Base-by-base conservation (phyloP, 2,113 vertebrate species). In the Malurus cyaneus region DNA sequence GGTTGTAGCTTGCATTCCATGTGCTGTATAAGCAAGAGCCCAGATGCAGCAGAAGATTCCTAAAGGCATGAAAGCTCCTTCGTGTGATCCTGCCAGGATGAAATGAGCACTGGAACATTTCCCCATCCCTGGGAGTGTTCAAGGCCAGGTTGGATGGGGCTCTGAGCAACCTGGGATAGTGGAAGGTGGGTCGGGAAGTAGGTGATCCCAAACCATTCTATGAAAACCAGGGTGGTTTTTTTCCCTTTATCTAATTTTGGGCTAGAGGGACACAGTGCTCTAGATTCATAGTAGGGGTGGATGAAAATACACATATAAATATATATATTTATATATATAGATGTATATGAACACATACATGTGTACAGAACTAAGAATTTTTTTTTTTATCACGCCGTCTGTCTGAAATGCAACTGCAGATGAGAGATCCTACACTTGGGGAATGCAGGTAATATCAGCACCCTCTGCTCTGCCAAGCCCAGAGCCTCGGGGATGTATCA, bases 301-400 rank as follows among this genome's bases (percentile, higher is more conserved):
- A 80, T 66, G 47, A 39, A 66, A 31, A 71, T 46, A 50, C 12
- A 61, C 8, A 65, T 3, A 34, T 6, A 28, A 23, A 19, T 34
- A 3, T 8, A 18, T 28, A 14, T 29, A 2, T 4, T 3, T 39
- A 3, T 23, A 9, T 14, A 2, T 42, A 5, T 42, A 4, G 32
- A 1, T 12, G 2, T n/a, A 20, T 28, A 24, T 19, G 39, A 2
- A 61, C 6, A 56, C 2, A 41, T 28, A 21, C 31, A 57, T 1
- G 2, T 50, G 59, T 29, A 32, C 32, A 88, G 47, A 80, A 31
- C 23, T 16, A 42, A 53, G 62, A n/a, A 15, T 39, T 39, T 39
- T 39, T 49, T 23, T 60, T 81, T 80, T 66, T 21, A 32, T 54
- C 18, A 3, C 1, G 1, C 46, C 1, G 4, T 12, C 9, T 8